Base-by-base conservation (phyloP, 2,888 invertebrate genomes). In the Plagiodera versicolora region DNA sequence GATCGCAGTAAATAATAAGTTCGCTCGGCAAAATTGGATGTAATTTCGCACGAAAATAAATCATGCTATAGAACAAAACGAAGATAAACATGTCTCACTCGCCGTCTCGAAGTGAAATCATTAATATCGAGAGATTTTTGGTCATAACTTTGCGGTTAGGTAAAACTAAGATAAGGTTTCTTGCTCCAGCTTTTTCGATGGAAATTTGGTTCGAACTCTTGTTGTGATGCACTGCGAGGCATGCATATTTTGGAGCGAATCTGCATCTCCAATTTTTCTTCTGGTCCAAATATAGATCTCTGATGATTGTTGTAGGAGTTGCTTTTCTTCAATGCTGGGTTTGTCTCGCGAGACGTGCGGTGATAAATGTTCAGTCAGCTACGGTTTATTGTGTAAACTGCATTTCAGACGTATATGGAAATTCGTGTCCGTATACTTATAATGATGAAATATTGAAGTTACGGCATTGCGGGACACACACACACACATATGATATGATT, bases 341-440 rank as follows among this genome's bases (percentile, higher is more conserved):
- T 14, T 39, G 39, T 39, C 39, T 39, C 14, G 39, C 56, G 35
- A 62, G 53, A 61, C 64, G 61, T 66, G 64, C 64, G 67, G 61
- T 65, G 58, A 67, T 61, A 67, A 70, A 71, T 70, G 70, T 61
- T 69, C 70, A 70, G 66, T 68, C 64, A 58, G 56, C 58, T 64
- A 56, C 61, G 65, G 66, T 67, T 67, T 64, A 64, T 69, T 70
- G 69, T 71, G 68, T 61, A 68, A 70, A 70, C 65, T 64, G 65
- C 69, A 70, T 69, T 70, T 70, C 61, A 67, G 69, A 69, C 71
- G 50, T 71, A 71, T 70, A 71, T 69, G 71, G 71, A 68, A 68
- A 70, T 70, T 64, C 68, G 57, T 62, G 68, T 67, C 55, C 58
- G 63, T 66, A 60, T 11, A 39, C 58, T 61, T 66, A 68, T 65